Base-by-base conservation (phyloP, 2,888 invertebrate species). In the Panorpa germanica region DNA sequence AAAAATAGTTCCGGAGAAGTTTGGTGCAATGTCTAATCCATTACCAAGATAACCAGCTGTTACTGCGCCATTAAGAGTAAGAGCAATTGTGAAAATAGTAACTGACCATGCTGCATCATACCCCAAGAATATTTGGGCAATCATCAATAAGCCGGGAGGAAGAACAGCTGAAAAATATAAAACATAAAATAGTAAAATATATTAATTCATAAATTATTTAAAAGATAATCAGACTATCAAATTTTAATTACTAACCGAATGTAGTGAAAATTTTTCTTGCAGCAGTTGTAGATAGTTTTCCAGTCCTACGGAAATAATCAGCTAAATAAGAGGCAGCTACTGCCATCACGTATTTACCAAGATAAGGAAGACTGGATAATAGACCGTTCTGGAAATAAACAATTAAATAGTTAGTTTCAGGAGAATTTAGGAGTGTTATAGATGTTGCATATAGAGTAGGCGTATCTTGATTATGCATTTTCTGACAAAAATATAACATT, bases 1-100 rank as follows among this genome's bases (percentile, higher is more conserved):
- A 50, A 85, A 83, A 37, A 86, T 82, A 2, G 85, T 85, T 2
- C 86, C 68, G 33, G 82, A 80, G 47, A 81, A 86, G 49, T 83
- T 82, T 1, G 85, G 85, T 3, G 85, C 83, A 41, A 86, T 82
- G 43, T 86, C 85, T 14, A 86, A 57, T 8, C 80, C 82, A 45
- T 85, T 85, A 37, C 82, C 76, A 16, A 83, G 62, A 50, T 83
- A 85, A 1, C 85, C 85, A 7, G 78, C 81, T 0, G 82, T 81
- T 10, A 83, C 81, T 0, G 75, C 81, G 12, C 86, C 86, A 51
- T 83, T 83, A 43, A 82, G 66, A 38, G 82, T 82, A 14, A 85
- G 55, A 1, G 82, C 77, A 21, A 68, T 48, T 0, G 82, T 82
- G 52, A 86, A 81, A 41, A 83, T 73, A 1, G 66, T 57, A 20